phyloP scores from a whole-genome alignment of 2,888 invertebrate species.

The Ophraella communa region DNA sequence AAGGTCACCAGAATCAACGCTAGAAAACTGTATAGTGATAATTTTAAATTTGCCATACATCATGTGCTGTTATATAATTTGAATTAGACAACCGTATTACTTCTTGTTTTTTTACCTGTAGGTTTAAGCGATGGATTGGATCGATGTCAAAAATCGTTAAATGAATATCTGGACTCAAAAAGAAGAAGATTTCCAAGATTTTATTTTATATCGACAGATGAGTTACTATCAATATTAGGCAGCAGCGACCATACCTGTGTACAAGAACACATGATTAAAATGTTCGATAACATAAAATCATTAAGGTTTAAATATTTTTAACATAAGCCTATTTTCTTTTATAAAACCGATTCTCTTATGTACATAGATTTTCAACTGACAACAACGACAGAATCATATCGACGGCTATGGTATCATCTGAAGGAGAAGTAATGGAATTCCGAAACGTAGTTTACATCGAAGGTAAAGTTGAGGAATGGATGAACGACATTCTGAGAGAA shows the following conservation, averaged over 20 bases:
- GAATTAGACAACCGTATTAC: too few relatives aligned
- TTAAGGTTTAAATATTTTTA: conserved; percentile 59
- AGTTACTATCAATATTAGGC: conserved; percentile 86
- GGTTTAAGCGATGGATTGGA: conserved; percentile 77
- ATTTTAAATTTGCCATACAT: too few relatives aligned
- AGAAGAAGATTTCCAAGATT: conserved; percentile 88
- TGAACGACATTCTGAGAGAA: conserved; percentile 83
- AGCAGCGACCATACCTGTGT: conserved; percentile 84
- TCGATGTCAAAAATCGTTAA: conserved; percentile 88
- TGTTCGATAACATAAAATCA: conserved; percentile 90
- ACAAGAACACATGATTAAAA: conserved; percentile 94
- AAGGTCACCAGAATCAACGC: too few relatives aligned
- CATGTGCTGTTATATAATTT: too few relatives aligned
- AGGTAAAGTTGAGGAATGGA: conserved; percentile 91
- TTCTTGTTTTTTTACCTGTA: conserved; percentile 65
- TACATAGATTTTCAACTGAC: conserved; percentile 65
- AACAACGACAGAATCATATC: conserved; percentile 72
- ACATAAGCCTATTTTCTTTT: too few relatives aligned
- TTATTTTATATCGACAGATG: conserved; percentile 94
- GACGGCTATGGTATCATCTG: conserved; percentile 85
- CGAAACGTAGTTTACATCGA: conserved; percentile 72
- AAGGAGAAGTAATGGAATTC: conserved; percentile 89
- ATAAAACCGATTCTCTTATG: too few relatives aligned
- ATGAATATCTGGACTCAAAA: conserved; percentile 89
- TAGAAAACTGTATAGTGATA: too few relatives aligned